Percentiles rank a stretch among this genome's conserved stretches.
Evolutionary conservation across 2,888 invertebrate genomes (phyloP).

Genomic region (Drosophila glabriapex): DNA sequence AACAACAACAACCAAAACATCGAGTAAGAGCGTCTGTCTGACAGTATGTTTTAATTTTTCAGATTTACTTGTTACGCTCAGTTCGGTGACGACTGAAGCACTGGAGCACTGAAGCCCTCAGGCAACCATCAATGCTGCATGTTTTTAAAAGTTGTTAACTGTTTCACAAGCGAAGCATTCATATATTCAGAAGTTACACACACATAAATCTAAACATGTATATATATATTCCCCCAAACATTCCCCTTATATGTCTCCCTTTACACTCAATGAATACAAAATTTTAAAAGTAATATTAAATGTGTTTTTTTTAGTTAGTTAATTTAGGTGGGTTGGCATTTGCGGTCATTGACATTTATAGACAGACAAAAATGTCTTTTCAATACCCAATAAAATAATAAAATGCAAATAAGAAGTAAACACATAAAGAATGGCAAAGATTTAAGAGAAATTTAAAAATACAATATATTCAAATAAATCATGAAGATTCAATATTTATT

Average conservation of each 20-base stretch:
- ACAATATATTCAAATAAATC: not conserved
- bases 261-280: slow-evolving; percentile 30
- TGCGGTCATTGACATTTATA: slow-evolving; percentile 17
- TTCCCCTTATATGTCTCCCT: not conserved
- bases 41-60: slow-evolving; percentile 76
- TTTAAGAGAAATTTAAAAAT: not conserved
- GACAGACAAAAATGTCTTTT: not conserved
- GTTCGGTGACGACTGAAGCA: slow-evolving; percentile 44
- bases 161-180: slow-evolving; percentile 50
- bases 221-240: not conserved
- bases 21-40: slow-evolving; percentile 37
- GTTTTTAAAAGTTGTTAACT: slow-evolving; percentile 56
- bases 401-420: not conserved
- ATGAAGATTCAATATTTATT: not conserved
- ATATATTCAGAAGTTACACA: slow-evolving; percentile 49
- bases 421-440: not conserved
- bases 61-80: slow-evolving; percentile 67
- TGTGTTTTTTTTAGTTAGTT: slow-evolving; percentile 4
- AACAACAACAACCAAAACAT: slow-evolving; percentile 5
- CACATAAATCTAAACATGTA: not conserved
- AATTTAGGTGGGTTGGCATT: not conserved
- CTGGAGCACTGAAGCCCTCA: slow-evolving; percentile 31
- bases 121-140: slow-evolving; percentile 57
- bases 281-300: slow-evolving; percentile 13
- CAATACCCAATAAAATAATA: not conserved